phyloP scores from a whole-genome alignment of 1,140 invertebrate genomes.

The Penaeus indicus region DNA sequence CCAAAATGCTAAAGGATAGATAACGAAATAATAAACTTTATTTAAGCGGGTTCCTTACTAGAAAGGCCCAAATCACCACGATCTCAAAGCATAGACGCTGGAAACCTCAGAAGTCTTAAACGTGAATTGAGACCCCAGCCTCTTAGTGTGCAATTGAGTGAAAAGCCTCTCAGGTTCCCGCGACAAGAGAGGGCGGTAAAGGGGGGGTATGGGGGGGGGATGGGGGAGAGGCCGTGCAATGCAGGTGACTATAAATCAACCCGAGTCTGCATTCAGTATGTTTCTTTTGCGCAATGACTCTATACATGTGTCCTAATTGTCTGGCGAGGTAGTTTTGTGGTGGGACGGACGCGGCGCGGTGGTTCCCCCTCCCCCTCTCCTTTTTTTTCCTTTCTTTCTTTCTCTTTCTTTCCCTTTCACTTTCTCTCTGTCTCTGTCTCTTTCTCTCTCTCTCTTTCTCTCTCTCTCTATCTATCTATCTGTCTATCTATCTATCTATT shows the following conservation, averaged over 20 bases:
- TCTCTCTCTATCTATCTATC: too few relatives aligned
- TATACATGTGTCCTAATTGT: constrained; percentile 60
- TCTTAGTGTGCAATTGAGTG: constrained; percentile 43
- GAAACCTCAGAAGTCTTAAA: not conserved
- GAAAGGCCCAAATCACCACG: too few relatives aligned
- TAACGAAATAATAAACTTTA: not conserved
- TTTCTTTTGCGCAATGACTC: constrained; percentile 41
- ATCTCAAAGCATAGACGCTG: too few relatives aligned
- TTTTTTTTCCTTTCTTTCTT: not conserved
- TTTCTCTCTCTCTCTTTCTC: not conserved
- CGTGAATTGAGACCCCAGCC: not conserved
- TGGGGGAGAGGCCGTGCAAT: constrained; percentile 23
- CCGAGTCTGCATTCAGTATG: constrained; percentile 26
- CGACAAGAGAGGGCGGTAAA: not conserved
- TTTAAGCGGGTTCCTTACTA: not conserved
- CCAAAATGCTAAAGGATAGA: not conserved
- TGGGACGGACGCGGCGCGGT: constrained; percentile 38
- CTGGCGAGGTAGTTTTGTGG: constrained; percentile 52
- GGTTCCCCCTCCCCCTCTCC: not conserved
- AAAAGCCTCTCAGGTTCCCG: constrained; percentile 40
- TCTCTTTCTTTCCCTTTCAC: not conserved
- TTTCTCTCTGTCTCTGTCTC: not conserved
- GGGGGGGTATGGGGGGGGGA: not conserved
- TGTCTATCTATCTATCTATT: too few relatives aligned
- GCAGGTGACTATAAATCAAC: constrained; percentile 54